Base-by-base conservation (phyloP, 2,113 vertebrate species). In the Cavia porcellus region DNA sequence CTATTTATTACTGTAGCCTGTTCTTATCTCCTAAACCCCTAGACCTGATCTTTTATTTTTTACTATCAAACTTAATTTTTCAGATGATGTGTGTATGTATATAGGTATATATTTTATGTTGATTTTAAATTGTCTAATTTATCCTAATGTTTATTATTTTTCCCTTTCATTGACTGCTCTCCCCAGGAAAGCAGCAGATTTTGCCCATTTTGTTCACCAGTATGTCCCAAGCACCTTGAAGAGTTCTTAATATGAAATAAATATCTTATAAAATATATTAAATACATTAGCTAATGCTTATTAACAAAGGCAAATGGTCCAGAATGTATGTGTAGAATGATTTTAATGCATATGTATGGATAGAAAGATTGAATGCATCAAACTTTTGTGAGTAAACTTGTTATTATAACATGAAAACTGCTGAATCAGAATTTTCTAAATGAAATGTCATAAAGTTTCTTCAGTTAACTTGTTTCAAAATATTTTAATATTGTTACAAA, bases 401-500 rank as follows among this genome's bases (percentile, higher is more conserved):
- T 66, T 86, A 92, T 89, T 81, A 45, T 77, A 64, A 95, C 4
- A 3, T 70, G 74, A 91, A 95, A 94, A 96, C 55, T 94, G 52
- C 52, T 50, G 84, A 75, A 42, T 93, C 84, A 94, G 30, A 96
- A 64, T 59, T 90, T 95, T 96, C 61, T 83, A 95, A 95, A 75
- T 66, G 61, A 91, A 95, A 96, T 91, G 14, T 88, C 72, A 91
- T 79, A 74, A 97, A 96, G 17, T 91, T 97, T 88, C 66, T 97
- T 95, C 89, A 97, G 75, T 85, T 96, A 95, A 92, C 96, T 95
- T 95, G 87, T 92, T 97, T 95, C 83, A 77, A 92, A 96, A 74
- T 86, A 68, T 85, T 94, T 93, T 97, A 97, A 82, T 94, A 72
- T 38, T 97, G 32, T 96, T 94, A 94, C 86, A 95, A 94, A 97